Conservation (phyloP, 2,113 vertebrate species). For the Dipodomys stephensi region DNA sequence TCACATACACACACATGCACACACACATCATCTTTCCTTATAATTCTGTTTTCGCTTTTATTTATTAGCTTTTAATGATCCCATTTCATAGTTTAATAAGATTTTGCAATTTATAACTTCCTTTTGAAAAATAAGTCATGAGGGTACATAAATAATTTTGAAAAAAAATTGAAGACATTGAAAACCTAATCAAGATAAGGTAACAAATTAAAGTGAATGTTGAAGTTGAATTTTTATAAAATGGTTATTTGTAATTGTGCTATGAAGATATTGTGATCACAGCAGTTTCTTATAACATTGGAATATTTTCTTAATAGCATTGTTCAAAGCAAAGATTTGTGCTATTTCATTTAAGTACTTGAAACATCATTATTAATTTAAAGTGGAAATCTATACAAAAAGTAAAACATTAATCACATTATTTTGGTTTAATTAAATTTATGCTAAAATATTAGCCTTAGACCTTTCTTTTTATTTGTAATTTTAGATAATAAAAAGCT, state of each 20-base stretch:
- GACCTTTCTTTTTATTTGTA: neutral
- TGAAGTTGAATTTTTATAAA: conserved; percentile 14
- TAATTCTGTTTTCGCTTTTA: neutral
- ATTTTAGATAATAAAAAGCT: conserved; percentile 21
- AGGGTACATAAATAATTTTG: neutral
- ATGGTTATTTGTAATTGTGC: neutral
- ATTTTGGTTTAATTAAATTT: conserved; percentile 26
- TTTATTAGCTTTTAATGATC: neutral
- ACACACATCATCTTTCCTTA: no score
- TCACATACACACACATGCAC: neutral
- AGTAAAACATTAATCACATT: conserved; percentile 4
- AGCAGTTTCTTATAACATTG: conserved; percentile 20
- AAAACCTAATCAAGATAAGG: neutral
- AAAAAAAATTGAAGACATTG: neutral
- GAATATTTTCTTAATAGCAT: neutral
- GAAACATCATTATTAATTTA: conserved; percentile 20
- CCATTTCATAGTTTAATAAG: neutral
- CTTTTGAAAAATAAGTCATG: neutral
- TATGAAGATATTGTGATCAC: neutral
- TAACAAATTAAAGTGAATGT: neutral
- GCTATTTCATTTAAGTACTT: conserved; percentile 7
- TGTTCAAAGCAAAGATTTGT: neutral
- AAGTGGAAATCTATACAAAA: conserved; percentile 1
- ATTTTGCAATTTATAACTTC: neutral
- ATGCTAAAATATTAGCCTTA: neutral